Conservation (phyloP, 2,113 vertebrate genomes). For the Platysternon megacephalum region DNA sequence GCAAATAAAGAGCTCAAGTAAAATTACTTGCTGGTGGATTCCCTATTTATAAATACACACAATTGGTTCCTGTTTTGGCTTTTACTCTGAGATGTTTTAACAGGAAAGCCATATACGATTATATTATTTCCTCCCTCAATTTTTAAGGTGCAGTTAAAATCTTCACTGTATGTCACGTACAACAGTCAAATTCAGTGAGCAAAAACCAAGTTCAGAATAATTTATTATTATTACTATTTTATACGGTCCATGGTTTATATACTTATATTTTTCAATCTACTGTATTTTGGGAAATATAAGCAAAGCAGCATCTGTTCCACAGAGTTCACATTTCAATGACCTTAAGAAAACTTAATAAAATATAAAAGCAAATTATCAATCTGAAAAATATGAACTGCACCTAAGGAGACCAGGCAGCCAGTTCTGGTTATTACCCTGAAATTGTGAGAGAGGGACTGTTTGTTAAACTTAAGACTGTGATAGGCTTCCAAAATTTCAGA, state of each 20-base stretch:
- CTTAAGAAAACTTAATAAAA: not conserved
- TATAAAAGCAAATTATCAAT: not conserved
- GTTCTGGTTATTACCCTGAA: not conserved
- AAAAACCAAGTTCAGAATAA: not conserved
- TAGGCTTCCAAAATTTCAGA: not conserved
- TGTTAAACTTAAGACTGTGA: not conserved
- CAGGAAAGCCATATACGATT: constrained; percentile 36
- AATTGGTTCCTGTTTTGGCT: constrained; percentile 19
- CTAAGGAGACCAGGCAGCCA: not conserved
- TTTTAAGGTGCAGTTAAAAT: constrained; percentile 24
- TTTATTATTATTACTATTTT: not conserved
- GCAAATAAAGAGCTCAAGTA: constrained; percentile 52
- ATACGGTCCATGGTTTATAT: not conserved
- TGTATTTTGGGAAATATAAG: not conserved
- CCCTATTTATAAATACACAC: constrained; percentile 10
- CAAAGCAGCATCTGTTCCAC: not conserved
- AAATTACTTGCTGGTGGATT: constrained; percentile 28
- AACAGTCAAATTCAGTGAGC: rapidly evolving
- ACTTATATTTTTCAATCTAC: not conserved
- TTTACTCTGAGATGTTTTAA: constrained; percentile 43
- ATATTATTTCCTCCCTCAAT: constrained; percentile 3
- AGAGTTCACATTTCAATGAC: not conserved
- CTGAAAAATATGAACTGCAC: not conserved
- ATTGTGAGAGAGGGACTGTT: not conserved
- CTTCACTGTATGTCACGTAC: not conserved